These are phyloP conservation scores for Ammodytes marinus DNA, from an alignment of 2,113 vertebrate species.

Conservation along the genomic window DNA sequence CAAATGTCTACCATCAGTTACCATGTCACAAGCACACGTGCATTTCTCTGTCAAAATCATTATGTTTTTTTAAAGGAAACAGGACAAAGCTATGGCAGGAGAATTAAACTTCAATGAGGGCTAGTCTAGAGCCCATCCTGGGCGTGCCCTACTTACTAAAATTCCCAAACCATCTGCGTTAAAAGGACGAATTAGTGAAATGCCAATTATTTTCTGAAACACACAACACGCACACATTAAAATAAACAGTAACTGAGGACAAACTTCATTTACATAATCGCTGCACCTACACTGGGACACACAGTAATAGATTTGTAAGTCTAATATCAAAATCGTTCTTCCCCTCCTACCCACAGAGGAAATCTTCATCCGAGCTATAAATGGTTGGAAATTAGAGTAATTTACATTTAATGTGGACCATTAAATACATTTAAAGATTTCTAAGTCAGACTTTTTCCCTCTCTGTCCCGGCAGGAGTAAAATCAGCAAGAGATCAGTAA, in stretches of 20 bases:
- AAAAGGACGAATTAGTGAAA: not conserved
- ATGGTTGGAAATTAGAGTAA: constrained; percentile 50
- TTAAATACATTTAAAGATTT: constrained; percentile 46
- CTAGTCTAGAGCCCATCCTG: not conserved
- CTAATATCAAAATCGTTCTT: constrained; percentile 7
- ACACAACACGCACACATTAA: not conserved
- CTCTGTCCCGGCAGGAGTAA: constrained; percentile 13
- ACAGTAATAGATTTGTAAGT: not conserved
- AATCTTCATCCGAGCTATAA: constrained; percentile 25
- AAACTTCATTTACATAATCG: not conserved
- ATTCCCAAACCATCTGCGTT: not conserved
- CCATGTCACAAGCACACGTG: too few species aligned
- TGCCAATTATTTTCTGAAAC: not conserved
- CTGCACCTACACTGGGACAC: not conserved
- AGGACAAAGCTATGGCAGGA: not conserved
- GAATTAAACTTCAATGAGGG: not conserved
- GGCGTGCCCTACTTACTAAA: not conserved
- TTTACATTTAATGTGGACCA: constrained; percentile 55
- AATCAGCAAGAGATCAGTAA: constrained; percentile 39
- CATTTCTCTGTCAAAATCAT: not conserved
- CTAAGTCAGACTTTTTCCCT: constrained; percentile 9
- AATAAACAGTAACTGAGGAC: not conserved
- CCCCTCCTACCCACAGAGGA: constrained; percentile 6
- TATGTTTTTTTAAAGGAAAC: not conserved
- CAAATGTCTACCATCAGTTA: not conserved